Percentiles rank a stretch among this genome's conserved stretches.
These are phyloP conservation scores for Drosophila koepferae DNA, from an alignment of 2,888 invertebrate species.

Conservation along the genomic window DNA sequence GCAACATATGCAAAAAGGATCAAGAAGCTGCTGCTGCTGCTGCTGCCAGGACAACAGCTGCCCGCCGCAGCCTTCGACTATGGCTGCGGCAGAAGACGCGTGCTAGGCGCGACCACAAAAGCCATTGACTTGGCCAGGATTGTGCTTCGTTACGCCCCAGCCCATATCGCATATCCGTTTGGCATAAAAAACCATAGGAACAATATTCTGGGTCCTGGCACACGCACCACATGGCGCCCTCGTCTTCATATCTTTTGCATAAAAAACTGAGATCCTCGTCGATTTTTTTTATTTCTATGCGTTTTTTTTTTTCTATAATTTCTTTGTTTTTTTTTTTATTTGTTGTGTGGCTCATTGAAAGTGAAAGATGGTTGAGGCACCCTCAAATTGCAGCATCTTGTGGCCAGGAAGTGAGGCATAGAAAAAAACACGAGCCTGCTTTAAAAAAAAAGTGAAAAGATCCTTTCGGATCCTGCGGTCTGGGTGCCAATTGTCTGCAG, in stretches of 20 bases:
- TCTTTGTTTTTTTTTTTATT: conserved; percentile 58
- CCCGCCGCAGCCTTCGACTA: conserved; percentile 18
- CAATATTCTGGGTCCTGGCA: conserved; percentile 50
- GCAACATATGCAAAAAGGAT: conserved; percentile 69
- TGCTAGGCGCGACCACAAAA: conserved; percentile 74
- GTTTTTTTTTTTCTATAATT: conserved; percentile 56
- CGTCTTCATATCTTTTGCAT: conserved; percentile 70
- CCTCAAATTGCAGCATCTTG: conserved; percentile 76
- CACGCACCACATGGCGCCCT: conserved; percentile 76
- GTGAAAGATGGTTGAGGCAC: conserved; percentile 74
- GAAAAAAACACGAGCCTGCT: conserved; percentile 36
- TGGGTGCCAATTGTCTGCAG: conserved; percentile 70
- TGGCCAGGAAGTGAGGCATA: conserved; percentile 71
- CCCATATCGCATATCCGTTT: conserved; percentile 75
- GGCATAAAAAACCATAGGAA: conserved; percentile 58
- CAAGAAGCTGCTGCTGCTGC: conserved; percentile 18
- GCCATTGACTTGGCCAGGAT: conserved; percentile 70
- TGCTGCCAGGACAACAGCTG: conserved; percentile 56
- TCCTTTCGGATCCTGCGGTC: conserved; percentile 59
- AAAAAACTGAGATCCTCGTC: conserved; percentile 61
- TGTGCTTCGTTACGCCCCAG: conserved; percentile 63
- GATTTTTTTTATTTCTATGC: conserved; percentile 37
- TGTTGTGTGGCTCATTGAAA: conserved; percentile 63
- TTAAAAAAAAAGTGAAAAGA: conserved; percentile 78
- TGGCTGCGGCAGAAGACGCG: conserved; percentile 52